These are phyloP conservation scores for Sciurus vulgaris DNA, from an alignment of 2,797 vertebrate genomes.

Conservation along the genomic window DNA sequence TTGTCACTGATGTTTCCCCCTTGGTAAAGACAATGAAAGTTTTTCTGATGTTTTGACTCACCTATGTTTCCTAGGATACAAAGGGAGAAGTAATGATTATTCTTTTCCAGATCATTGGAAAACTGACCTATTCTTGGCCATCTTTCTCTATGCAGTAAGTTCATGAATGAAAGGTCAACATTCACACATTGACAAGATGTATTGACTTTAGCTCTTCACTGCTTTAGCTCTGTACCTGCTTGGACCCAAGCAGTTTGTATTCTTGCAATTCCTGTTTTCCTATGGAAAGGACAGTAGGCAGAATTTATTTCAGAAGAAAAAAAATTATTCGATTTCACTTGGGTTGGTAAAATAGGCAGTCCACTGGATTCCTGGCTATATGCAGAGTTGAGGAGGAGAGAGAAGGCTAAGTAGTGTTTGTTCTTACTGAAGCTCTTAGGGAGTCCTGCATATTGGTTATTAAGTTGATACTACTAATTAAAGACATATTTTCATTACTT, in stretches of 20 bases:
- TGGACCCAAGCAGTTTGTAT: not conserved
- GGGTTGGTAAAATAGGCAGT: not conserved
- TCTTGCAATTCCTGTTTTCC: not conserved
- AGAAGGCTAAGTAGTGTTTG: not conserved
- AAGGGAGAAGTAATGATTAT: not conserved
- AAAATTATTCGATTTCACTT: not conserved
- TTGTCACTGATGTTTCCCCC: not conserved
- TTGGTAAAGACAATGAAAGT: not conserved
- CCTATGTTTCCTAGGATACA: not conserved
- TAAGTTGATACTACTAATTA: not conserved
- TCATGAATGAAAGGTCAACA: constrained; percentile 36
- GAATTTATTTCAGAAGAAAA: not conserved
- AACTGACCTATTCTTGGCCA: not conserved
- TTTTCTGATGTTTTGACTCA: not conserved
- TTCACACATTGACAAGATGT: not conserved
- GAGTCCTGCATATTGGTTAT: not conserved
- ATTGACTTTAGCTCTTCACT: not conserved
- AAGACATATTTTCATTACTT: not conserved
- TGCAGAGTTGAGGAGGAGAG: not conserved
- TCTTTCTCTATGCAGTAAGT: not conserved
- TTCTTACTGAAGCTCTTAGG: not conserved
- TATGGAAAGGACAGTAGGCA: not conserved
- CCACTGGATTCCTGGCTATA: not conserved
- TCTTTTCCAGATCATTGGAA: constrained; percentile 22
- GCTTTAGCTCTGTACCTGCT: not conserved